Percentiles rank a stretch among this genome's conserved stretches.
Conservation (phyloP, 2,113 vertebrate genomes). For the Thunnus thynnus region DNA sequence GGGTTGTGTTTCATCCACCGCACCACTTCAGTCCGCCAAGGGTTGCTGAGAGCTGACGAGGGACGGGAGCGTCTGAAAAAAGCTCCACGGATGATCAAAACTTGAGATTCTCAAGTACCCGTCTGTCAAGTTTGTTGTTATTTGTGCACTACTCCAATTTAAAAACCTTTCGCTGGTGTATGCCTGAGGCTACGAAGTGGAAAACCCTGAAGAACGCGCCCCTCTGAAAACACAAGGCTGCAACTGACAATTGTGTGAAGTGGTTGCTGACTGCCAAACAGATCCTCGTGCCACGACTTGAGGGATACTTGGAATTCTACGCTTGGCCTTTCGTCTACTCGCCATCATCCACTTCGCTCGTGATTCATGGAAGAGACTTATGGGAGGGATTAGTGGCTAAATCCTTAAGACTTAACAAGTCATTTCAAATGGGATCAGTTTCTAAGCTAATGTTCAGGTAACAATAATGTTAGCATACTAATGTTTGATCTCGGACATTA, state of each 20-base stretch:
- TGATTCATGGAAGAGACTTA: slow-evolving; percentile 47
- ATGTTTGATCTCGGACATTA: slow-evolving; percentile 15
- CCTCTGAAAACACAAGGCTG: slow-evolving; percentile 27
- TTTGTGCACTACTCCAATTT: slow-evolving; percentile 54
- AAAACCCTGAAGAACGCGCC: slow-evolving; percentile 37
- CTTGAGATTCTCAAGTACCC: slow-evolving; percentile 34
- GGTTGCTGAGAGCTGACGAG: slow-evolving; percentile 29
- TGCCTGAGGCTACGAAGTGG: slow-evolving; percentile 37
- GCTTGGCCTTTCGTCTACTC: slow-evolving; percentile 21
- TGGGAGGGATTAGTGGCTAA: slow-evolving; percentile 33
- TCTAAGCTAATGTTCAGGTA: slow-evolving; percentile 20
- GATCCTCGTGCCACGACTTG: slow-evolving; percentile 36
- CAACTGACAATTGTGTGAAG: slow-evolving; percentile 52
- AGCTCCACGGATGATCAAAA: slow-evolving; percentile 22
- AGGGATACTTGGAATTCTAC: slow-evolving; percentile 54
- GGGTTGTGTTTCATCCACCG: slow-evolving; percentile 7
- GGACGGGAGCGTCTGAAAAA: slow-evolving; percentile 31
- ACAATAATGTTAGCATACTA: slow-evolving; percentile 36
- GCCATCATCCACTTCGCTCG: slow-evolving; percentile 30
- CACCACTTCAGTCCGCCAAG: slow-evolving; percentile 32
- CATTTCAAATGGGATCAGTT: slow-evolving; percentile 49
- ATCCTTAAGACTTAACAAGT: slow-evolving; percentile 47
- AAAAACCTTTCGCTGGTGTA: slow-evolving; percentile 34
- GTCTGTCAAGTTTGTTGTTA: slow-evolving; percentile 56
- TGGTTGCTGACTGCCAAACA: slow-evolving; percentile 51